Evolutionary conservation across 2,797 vertebrate genomes (phyloP).

Genomic region (Melanogrammus aeglefinus): DNA sequence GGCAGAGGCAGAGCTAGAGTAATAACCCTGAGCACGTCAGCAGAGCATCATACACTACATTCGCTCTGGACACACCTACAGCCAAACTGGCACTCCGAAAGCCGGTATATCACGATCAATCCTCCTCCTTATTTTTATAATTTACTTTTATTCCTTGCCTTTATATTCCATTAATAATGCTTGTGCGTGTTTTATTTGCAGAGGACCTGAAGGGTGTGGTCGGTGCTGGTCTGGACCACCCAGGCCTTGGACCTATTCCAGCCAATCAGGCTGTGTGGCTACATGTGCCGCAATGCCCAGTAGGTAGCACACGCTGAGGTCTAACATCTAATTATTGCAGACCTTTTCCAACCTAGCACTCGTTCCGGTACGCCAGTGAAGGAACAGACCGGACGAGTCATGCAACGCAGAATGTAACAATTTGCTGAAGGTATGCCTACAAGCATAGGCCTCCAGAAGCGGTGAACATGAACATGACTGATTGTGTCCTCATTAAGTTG

Average conservation of each 20-base stretch:
- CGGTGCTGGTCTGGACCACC: constrained; percentile 91
- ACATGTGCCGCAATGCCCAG: constrained; percentile 88
- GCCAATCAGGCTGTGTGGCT: constrained; percentile 93
- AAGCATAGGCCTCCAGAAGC: no score
- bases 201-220: constrained; percentile 63
- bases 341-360: no score
- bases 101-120: constrained; percentile 68
- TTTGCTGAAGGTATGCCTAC: no score
- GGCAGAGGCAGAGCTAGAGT: constrained; percentile 95
- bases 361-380: no score
- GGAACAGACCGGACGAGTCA: no score
- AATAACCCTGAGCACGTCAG: constrained; percentile 87
- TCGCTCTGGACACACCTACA: constrained; percentile 77
- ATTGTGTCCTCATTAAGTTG: no score
- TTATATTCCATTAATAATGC: no score
- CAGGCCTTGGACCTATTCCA: constrained; percentile 96
- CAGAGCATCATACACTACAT: constrained; percentile 83
- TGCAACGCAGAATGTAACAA: no score
- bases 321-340: background rate
- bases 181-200: constrained; percentile 37
- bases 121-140: no score
- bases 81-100: constrained; percentile 72
- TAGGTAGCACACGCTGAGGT: constrained; percentile 60
- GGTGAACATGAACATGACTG: no score
- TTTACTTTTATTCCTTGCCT: no score